Percentiles rank a stretch among this genome's conserved stretches.
Evolutionary conservation across 2,113 vertebrate genomes (phyloP).

Genomic region (Gnathonemus longibarbis): DNA sequence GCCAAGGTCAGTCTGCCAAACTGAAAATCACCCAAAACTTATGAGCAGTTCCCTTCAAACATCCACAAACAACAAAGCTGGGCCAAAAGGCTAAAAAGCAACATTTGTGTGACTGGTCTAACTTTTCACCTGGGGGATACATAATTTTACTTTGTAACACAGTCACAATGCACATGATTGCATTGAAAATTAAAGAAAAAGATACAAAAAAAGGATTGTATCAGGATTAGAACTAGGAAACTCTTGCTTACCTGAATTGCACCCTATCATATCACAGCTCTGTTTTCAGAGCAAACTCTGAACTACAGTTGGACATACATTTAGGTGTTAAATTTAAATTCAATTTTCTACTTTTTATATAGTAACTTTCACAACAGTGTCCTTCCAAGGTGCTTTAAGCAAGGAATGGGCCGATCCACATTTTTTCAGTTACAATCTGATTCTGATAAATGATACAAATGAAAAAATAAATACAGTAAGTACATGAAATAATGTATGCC

Average conservation of each 20-base stretch:
- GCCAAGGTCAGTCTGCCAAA: conserved; percentile 39
- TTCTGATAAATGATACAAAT: not conserved
- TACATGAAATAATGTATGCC: not conserved
- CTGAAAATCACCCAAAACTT: conserved; percentile 47
- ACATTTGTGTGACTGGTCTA: not conserved
- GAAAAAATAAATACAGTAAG: not conserved
- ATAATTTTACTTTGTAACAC: not conserved
- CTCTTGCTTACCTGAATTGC: not conserved
- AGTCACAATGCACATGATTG: not conserved
- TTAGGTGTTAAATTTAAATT: not conserved
- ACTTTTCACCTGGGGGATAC: not conserved
- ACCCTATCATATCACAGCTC: not conserved
- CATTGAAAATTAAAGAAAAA: not conserved
- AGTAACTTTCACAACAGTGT: not conserved
- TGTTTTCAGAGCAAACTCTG: not conserved
- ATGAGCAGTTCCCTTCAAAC: conserved; percentile 30
- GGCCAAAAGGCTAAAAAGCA: not conserved
- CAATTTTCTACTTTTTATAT: not conserved
- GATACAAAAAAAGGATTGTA: not conserved
- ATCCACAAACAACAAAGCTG: conserved; percentile 4
- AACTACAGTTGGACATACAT: not conserved
- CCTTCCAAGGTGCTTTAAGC: too few species aligned
- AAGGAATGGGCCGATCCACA: too few species aligned
- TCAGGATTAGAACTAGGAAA: not conserved
- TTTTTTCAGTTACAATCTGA: too few species aligned